A percentile compares a stretch with the other conserved stretches of the same genome.
These are phyloP conservation scores for Hesperia comma DNA, from an alignment of 2,888 invertebrate genomes.

Conservation along the genomic window DNA sequence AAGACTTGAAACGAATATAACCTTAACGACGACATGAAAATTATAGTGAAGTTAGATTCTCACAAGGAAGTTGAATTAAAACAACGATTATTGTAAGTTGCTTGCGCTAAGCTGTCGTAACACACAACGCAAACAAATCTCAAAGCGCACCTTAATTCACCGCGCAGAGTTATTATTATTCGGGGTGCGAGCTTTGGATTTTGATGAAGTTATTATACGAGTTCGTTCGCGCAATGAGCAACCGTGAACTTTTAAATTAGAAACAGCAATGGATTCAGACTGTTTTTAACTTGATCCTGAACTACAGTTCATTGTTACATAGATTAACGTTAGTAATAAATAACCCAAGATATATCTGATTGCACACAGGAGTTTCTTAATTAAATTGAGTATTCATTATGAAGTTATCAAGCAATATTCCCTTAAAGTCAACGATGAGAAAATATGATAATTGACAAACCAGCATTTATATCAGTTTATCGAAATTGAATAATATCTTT, in stretches of 20 bases:
- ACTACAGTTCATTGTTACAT: neutral
- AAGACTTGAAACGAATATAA: too few relatives aligned
- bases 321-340: neutral
- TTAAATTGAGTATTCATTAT: too few relatives aligned
- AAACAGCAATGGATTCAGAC: slow-evolving; percentile 13
- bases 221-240: slow-evolving; percentile 13
- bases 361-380: neutral
- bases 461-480: too few relatives aligned
- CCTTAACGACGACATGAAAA: too few relatives aligned
- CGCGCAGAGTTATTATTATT: slow-evolving; percentile 13
- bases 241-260: slow-evolving; percentile 27
- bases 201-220: slow-evolving; percentile 19
- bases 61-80: neutral
- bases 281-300: slow-evolving; percentile 25
- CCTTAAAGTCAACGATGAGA: too few relatives aligned
- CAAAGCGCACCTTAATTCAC: slow-evolving; percentile 1
- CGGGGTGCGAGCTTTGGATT: slow-evolving; percentile 18
- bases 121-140: neutral
- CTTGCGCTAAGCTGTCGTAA: neutral
- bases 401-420: too few relatives aligned
- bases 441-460: too few relatives aligned
- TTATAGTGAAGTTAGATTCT: too few relatives aligned
- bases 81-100: neutral
- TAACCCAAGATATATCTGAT: neutral
- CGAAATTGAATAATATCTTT: too few relatives aligned